A percentile compares a stretch with the other conserved stretches of the same genome.
Conservation (phyloP, 2,797 vertebrate species). For the Onychomys leucogaster region DNA sequence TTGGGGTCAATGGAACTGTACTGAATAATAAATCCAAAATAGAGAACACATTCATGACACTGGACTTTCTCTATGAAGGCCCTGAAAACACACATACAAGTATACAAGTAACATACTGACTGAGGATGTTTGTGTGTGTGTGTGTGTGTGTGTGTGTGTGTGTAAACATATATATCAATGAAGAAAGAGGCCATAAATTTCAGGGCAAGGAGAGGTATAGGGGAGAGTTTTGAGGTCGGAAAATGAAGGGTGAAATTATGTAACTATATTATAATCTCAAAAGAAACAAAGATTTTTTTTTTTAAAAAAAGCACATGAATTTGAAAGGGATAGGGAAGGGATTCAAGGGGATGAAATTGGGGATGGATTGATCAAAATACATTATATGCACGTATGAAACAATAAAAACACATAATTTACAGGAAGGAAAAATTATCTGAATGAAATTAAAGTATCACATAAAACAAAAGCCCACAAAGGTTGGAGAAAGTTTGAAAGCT, state of each 20-base stretch:
- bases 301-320: neutral
- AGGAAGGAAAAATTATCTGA: neutral
- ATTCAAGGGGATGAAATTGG: neutral
- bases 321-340: neutral
- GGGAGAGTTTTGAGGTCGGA: neutral
- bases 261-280: neutral
- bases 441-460: neutral
- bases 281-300: neutral
- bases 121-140: neutral
- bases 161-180: neutral
- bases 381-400: neutral
- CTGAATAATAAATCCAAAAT: neutral
- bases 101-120: neutral
- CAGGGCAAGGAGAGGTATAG: neutral
- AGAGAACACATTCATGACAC: neutral
- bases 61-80: neutral
- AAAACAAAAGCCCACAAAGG: neutral
- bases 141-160: neutral
- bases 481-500: neutral
- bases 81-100: neutral
- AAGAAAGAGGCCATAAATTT: neutral
- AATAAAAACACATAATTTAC: neutral
- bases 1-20: neutral
- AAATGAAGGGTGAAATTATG: neutral
- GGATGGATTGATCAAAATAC: neutral